A percentile compares a stretch with the other conserved stretches of the same genome.
phyloP scores from a whole-genome alignment of 2,888 invertebrate species.

The Bellardia pandia region DNA sequence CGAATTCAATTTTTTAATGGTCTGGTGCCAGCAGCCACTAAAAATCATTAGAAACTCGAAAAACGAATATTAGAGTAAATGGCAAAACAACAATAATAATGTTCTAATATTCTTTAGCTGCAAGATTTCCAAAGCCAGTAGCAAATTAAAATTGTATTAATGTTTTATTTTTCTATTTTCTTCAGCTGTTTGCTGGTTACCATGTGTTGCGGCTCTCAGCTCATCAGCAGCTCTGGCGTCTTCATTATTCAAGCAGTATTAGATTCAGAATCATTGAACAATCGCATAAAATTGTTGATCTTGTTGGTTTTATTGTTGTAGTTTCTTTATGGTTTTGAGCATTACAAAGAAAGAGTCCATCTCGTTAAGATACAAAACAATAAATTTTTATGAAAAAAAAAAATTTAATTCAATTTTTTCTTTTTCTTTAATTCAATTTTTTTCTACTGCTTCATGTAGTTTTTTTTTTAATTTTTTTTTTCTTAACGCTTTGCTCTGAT shows the following conservation, averaged over 20 bases:
- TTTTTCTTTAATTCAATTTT: neutral
- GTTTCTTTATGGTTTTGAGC: slow-evolving; percentile 41
- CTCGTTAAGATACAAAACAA: slow-evolving; percentile 43
- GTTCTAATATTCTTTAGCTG: slow-evolving; percentile 21
- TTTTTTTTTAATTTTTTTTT: slow-evolving; percentile 38
- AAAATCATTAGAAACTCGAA: slow-evolving; percentile 34
- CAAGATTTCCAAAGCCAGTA: neutral
- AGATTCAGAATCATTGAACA: slow-evolving; percentile 62
- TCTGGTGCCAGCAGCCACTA: slow-evolving; percentile 59
- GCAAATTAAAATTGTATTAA: slow-evolving; percentile 35
- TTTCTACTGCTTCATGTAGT: slow-evolving; percentile 26
- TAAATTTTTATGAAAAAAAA: slow-evolving; percentile 13
- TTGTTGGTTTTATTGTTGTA: slow-evolving; percentile 33
- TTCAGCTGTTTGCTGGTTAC: neutral
- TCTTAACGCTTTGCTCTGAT: slow-evolving; percentile 80
- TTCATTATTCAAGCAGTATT: neutral
- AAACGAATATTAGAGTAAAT: neutral
- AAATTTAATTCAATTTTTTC: slow-evolving; percentile 54
- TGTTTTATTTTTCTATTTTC: slow-evolving; percentile 12
- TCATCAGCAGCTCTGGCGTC: slow-evolving; percentile 8
- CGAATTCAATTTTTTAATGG: slow-evolving; percentile 59
- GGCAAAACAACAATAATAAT: slow-evolving; percentile 3
- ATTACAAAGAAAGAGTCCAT: slow-evolving; percentile 6
- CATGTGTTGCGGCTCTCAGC: slow-evolving; percentile 48
- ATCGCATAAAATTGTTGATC: slow-evolving; percentile 65